Base-by-base conservation (phyloP, 2,888 invertebrate genomes). In the Cataglyphis cursor region DNA sequence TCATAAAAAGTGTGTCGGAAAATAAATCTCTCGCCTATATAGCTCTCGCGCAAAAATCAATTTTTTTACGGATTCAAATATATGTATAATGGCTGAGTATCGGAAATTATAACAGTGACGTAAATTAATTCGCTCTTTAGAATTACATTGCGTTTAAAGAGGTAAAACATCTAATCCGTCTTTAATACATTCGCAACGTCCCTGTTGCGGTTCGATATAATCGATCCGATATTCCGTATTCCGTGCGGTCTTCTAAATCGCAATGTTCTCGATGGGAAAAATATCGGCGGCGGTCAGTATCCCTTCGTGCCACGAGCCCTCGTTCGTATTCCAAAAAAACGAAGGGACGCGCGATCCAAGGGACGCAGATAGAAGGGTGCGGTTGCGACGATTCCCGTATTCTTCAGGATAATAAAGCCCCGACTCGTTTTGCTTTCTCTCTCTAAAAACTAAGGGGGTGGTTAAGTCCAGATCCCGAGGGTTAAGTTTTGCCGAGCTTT, bases 261-360 rank as follows among this genome's bases (percentile, higher is more conserved):
- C 57, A 57, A n/a, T 31, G 44, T 21, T 59, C 44, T 21, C 57
- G 31, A 24, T 8, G 35, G 44, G 41, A 70, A 59, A 80, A 80
- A 80, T 80, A 72, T 44, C 78, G 59, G n/a, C 70, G 59, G 35
- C 44, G 78, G 59, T 80, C 78, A 80, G 78, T 59, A 31, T 78
- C 59, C 70, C 78, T 57, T 81, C 64, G 68, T 41, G 62, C 51
- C 68, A 31, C 44, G 21, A 28, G 76, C 65, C 59, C 12, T 90
- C 87, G 89, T 91, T 90, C 87, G 90, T 90, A 91, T 91, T 91
- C 87, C 61, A 85, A 88, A 88, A 88, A 89, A 87, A 85, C 84
- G 68, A 62, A 80, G 82, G 78, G 83, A 66, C 84, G 83, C 83
- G 83, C 89, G 90, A 92, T 92, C n/a, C n/a, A n/a, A n/a, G n/a